Evolutionary conservation across 2,113 vertebrate species (phyloP), one percentile per base, ranked within the genome.

Genomic region (Lanius collurio): DNA sequence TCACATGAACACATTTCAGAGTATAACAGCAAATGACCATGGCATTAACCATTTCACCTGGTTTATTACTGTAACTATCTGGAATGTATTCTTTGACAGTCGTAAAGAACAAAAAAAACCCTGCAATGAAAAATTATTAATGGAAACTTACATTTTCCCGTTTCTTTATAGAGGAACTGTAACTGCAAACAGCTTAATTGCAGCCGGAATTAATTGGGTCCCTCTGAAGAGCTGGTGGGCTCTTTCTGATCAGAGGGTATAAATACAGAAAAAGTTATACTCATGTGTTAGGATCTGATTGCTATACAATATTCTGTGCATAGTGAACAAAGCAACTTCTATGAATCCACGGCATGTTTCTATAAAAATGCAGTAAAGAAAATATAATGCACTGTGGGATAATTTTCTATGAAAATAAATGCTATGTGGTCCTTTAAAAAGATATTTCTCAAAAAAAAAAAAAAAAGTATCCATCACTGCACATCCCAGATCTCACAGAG

Each of bases 401-500:
- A 77, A 52, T 83, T 88, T 35, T 33, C 35, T 71, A 56, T 74
- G 75, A 76, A 83, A 91, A 89, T 42, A 71, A 85, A 64, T 87
- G 79, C 23, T 90, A 27, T 33, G 41, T 41, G 57, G 89, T 94
- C 90, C 65, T 91, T 96, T 89, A 74, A 79, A 94, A 91, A 93
- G 18, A 13, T 57, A 49, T 23, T 82, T 69, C 27, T 76, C 52
- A 83, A 63, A 22, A 47, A 65, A 39, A 21, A 9, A 26, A 6
- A 28, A 23, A 56, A 30, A 27, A 28, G 31, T 27, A 81, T 59
- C 23, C 30, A 6, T 98, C 97, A 99, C 97, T 99, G 99, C 44
- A 99, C 99, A 26, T 99, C 99, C 99, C 99, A 99, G 98, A 99
- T 99, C 97, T 99, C 99, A 89, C 99, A 99, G 91, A 99, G 99